These are phyloP conservation scores for Osmerus mordax DNA, from an alignment of 2,113 vertebrate genomes.

Conservation along the genomic window DNA sequence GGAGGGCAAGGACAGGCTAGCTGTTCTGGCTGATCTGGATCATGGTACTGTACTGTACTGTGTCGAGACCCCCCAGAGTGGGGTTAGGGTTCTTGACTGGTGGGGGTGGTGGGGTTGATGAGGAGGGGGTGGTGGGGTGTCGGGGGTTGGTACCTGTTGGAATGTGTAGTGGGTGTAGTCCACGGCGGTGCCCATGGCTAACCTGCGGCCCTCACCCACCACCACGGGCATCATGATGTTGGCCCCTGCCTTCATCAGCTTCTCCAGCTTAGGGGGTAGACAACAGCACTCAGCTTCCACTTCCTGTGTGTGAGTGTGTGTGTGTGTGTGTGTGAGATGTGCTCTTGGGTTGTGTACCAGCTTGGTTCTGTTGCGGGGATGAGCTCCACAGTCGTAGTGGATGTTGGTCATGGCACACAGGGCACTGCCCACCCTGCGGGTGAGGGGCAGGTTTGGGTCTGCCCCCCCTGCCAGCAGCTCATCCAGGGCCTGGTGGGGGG, in stretches of 20 bases:
- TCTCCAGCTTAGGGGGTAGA: conserved; percentile 60
- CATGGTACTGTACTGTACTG: too few species aligned
- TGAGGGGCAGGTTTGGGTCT: conserved; percentile 77
- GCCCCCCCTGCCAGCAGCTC: conserved; percentile 76
- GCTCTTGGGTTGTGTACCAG: conserved; percentile 64
- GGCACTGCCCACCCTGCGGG: conserved; percentile 69
- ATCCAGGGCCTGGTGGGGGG: conserved; percentile 69
- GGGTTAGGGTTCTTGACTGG: not conserved
- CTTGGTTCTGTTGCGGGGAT: conserved; percentile 48
- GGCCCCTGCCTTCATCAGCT: conserved; percentile 63
- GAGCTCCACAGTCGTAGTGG: conserved; percentile 59
- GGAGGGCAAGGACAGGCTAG: not conserved
- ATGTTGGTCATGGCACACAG: conserved; percentile 75
- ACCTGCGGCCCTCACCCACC: conserved; percentile 38
- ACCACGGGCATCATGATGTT: conserved; percentile 70
- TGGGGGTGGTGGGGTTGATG: not conserved
- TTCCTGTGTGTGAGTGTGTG: not conserved
- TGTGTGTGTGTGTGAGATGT: conserved; percentile 7
- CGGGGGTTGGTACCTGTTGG: conserved; percentile 62
- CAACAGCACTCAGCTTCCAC: not conserved
- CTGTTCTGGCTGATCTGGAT: too few species aligned
- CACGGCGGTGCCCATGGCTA: conserved; percentile 66
- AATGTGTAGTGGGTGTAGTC: conserved; percentile 73
- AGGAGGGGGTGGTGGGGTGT: not conserved
- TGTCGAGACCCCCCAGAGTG: too few species aligned